A percentile compares a stretch with the other conserved stretches of the same genome.
Evolutionary conservation across 2,113 vertebrate species (phyloP).

Genomic region (Herpailurus yagouaroundi): DNA sequence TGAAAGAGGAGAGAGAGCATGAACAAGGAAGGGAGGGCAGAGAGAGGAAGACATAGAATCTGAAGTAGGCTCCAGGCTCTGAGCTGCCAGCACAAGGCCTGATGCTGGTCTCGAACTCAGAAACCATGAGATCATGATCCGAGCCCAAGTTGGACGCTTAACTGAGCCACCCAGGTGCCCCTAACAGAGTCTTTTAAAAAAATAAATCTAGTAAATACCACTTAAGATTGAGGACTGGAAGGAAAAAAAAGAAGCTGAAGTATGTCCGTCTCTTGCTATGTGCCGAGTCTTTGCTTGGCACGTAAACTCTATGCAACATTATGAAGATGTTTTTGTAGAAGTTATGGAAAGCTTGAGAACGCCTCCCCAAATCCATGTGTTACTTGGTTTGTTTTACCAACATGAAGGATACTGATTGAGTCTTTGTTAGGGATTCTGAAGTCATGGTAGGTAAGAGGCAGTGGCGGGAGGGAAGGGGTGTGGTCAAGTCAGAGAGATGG

Average conservation of each 20-base stretch:
- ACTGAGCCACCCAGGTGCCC: no score
- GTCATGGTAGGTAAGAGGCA: background rate
- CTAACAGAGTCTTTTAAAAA: background rate
- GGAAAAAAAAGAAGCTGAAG: background rate
- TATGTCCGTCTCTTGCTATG: background rate
- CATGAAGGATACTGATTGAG: background rate
- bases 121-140: no score
- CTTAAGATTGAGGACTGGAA: background rate
- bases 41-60: no score
- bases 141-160: no score
- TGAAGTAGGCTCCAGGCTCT: no score
- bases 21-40: no score
- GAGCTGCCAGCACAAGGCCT: no score
- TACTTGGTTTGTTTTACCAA: background rate
- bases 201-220: background rate
- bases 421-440: background rate
- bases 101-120: no score
- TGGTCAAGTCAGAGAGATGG: background rate
- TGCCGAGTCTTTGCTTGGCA: background rate
- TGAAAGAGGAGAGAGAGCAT: no score
- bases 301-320: background rate
- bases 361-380: background rate
- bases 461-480: background rate
- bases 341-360: background rate
- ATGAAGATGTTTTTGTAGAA: background rate